Conservation (phyloP, 1,140 invertebrate genomes). For the Achatina immaculata region DNA sequence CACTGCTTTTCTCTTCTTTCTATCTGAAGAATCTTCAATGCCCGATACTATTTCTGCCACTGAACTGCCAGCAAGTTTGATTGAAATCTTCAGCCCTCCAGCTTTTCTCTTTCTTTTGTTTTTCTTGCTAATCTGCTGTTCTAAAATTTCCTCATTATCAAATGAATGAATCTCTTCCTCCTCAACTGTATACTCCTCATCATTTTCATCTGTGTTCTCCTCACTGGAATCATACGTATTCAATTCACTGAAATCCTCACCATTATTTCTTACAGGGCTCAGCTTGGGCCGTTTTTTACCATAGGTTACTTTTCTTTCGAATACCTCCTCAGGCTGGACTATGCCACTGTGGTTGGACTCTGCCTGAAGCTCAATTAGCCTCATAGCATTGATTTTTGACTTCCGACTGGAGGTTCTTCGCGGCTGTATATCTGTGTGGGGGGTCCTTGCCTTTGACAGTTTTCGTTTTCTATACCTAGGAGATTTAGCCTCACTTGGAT, state of each 20-base stretch:
- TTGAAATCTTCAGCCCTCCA: slow-evolving; percentile 20
- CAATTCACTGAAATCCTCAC: slow-evolving; percentile 7
- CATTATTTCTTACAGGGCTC: not conserved
- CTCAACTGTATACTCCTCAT: slow-evolving; percentile 30
- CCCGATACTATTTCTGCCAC: slow-evolving; percentile 32
- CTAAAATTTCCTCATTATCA: slow-evolving; percentile 25
- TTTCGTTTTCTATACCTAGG: not conserved
- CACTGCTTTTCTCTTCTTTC: slow-evolving; percentile 3
- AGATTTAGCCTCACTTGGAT: not conserved
- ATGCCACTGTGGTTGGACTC: not conserved
- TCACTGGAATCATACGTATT: too few species aligned
- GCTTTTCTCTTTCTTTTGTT: slow-evolving; percentile 1
- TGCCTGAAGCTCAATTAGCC: slow-evolving; percentile 27
- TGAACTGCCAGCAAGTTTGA: slow-evolving; percentile 12
- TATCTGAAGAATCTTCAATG: not conserved
- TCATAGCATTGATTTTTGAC: slow-evolving; percentile 33
- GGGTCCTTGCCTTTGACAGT: not conserved
- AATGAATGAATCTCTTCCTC: slow-evolving; percentile 12
- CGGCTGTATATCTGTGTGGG: not conserved
- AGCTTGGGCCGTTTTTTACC: not conserved
- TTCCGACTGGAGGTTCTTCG: slow-evolving; percentile 18
- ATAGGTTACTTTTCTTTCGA: too few species aligned
- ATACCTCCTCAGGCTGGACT: not conserved
- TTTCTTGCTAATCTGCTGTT: not conserved
- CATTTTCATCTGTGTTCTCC: slow-evolving; percentile 5